A percentile compares a stretch with the other conserved stretches of the same genome.
Evolutionary conservation across 1,140 invertebrate genomes (phyloP).

Genomic region (Araneus ventricosus): DNA sequence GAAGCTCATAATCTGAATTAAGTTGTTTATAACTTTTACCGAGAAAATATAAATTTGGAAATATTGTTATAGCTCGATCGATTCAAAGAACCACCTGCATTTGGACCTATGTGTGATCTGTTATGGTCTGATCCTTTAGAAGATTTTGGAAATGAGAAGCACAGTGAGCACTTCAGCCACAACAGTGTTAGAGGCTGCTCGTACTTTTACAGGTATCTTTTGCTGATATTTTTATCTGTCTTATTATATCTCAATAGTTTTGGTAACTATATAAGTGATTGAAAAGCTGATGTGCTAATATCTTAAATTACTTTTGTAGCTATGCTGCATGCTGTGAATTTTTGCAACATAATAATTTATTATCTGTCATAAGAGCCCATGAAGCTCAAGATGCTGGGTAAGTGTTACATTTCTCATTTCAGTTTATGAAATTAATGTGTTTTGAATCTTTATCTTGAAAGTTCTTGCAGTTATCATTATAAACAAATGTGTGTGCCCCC

Average conservation of each 20-base stretch:
- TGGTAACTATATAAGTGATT: background rate
- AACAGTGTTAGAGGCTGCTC: conserved; percentile 99
- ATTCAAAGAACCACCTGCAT: conserved; percentile 99
- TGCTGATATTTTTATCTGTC: background rate
- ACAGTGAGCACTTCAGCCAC: conserved; percentile 99
- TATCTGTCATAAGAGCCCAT: conserved; percentile 99
- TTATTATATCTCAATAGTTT: background rate
- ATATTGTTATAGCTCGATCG: conserved; percentile 87
- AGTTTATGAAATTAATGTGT: background rate
- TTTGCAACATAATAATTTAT: conserved; percentile 99
- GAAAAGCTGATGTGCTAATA: background rate
- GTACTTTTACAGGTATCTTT: conserved; percentile 95
- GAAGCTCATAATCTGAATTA: background rate
- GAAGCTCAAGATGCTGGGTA: conserved; percentile 99
- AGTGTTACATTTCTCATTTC: conserved; percentile 76
- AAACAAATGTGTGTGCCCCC: too few species aligned
- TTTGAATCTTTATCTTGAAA: too few species aligned
- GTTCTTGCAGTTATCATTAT: too few species aligned
- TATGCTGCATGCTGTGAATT: conserved; percentile 99
- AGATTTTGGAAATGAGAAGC: conserved; percentile 99
- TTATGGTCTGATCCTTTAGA: conserved; percentile 98
- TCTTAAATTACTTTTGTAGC: conserved; percentile 37
- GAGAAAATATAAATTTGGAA: background rate
- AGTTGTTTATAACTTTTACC: background rate
- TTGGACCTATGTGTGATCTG: conserved; percentile 99